These are phyloP conservation scores for Bungarus multicinctus DNA, from an alignment of 2,113 vertebrate species.

Conservation along the genomic window DNA sequence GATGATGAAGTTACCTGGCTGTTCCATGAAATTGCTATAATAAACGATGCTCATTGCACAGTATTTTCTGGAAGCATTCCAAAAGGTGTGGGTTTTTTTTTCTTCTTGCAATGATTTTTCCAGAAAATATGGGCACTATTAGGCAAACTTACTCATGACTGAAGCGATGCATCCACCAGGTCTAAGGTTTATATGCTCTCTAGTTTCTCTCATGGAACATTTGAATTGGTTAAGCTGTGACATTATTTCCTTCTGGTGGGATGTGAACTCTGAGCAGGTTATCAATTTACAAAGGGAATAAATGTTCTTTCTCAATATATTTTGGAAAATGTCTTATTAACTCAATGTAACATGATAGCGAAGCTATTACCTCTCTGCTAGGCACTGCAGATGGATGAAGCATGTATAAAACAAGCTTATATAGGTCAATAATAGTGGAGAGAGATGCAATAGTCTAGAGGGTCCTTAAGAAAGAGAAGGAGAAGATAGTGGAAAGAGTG, in stretches of 20 bases:
- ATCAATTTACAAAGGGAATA: slow-evolving; percentile 19
- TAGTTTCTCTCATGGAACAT: neutral
- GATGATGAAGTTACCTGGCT: neutral
- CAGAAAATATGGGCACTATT: slow-evolving; percentile 4
- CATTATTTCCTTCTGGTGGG: neutral
- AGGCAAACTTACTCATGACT: neutral
- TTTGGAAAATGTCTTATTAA: slow-evolving; percentile 34
- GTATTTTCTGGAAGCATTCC: neutral
- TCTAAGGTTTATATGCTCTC: neutral
- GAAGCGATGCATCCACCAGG: neutral
- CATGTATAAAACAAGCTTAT: slow-evolving; percentile 10
- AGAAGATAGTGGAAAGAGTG: neutral
- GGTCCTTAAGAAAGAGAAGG: neutral
- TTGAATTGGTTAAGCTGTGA: neutral
- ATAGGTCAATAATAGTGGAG: rapidly evolving
- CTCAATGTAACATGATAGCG: neutral
- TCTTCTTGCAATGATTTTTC: slow-evolving; percentile 5
- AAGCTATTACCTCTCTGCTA: neutral
- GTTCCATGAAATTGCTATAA: neutral
- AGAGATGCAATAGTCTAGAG: neutral
- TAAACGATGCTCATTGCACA: neutral
- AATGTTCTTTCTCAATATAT: slow-evolving; percentile 13
- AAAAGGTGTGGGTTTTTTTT: neutral
- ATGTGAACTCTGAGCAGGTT: neutral
- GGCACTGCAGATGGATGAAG: slow-evolving; percentile 1